Conservation (phyloP, 1,140 invertebrate species). For the Drosophila kikkawai region DNA sequence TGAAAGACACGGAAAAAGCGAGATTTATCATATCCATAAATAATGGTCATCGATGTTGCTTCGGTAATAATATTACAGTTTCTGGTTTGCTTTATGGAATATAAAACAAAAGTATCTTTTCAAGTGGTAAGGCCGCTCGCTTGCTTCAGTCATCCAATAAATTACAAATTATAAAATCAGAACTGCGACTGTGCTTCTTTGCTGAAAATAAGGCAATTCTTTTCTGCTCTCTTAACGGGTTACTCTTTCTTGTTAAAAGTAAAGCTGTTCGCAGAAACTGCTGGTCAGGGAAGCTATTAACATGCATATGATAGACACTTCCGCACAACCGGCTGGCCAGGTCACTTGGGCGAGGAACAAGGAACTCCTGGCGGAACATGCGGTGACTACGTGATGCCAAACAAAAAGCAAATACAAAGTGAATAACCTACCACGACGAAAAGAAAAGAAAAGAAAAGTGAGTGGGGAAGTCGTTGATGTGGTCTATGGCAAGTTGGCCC, state of each 20-base stretch:
- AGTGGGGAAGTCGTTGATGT: slow-evolving; percentile 28
- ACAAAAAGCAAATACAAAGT: slow-evolving; percentile 15
- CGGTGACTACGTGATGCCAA: slow-evolving; percentile 62
- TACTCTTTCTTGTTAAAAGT: neutral
- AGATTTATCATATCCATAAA: slow-evolving; percentile 3
- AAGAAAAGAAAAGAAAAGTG: slow-evolving; percentile 39
- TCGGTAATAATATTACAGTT: neutral
- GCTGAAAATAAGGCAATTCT: no score
- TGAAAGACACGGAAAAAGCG: neutral
- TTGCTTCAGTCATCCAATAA: no score
- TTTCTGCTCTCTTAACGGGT: neutral
- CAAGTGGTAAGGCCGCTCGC: no score
- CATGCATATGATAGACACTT: slow-evolving; percentile 82
- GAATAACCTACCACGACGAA: neutral
- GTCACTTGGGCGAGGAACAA: slow-evolving; percentile 38
- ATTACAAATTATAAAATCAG: no score
- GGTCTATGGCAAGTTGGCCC: slow-evolving; percentile 45
- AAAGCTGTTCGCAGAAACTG: neutral
- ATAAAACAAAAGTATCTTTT: neutral
- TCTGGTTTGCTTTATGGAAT: neutral
- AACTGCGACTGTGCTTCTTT: no score
- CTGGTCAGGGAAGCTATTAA: slow-evolving; percentile 61
- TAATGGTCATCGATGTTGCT: neutral
- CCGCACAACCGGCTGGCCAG: slow-evolving; percentile 68
- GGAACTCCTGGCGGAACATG: slow-evolving; percentile 62